Evolutionary conservation across 2,113 vertebrate species (phyloP).

Genomic region (Potamarius usumacintae): DNA sequence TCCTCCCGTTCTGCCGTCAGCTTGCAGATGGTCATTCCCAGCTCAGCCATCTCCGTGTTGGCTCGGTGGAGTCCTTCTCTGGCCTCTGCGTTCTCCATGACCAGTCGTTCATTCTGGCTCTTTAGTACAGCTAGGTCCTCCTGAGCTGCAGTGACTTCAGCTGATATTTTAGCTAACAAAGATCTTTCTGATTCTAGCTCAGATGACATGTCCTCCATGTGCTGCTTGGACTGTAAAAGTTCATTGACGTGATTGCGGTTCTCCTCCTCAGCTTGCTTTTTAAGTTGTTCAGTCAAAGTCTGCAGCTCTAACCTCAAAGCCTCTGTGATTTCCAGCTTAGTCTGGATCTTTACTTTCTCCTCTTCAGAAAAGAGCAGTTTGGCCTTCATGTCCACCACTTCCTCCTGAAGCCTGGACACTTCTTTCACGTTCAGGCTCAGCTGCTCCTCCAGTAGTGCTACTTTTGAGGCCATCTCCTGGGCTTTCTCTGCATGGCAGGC

Average conservation of each 20-base stretch:
- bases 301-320: constrained; percentile 75
- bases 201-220: constrained; percentile 64
- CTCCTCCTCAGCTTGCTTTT: constrained; percentile 78
- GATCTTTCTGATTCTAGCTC: constrained; percentile 62
- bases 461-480: constrained; percentile 65
- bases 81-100: constrained; percentile 76
- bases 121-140: constrained; percentile 75
- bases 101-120: constrained; percentile 67
- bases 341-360: constrained; percentile 73
- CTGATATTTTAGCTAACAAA: background rate
- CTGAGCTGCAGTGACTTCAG: constrained; percentile 60
- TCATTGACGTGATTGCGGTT: constrained; percentile 81
- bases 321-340: constrained; percentile 72
- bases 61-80: constrained; percentile 82
- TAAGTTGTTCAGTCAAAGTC: constrained; percentile 78
- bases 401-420: constrained; percentile 74
- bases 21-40: constrained; percentile 84
- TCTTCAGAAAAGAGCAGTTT: constrained; percentile 70
- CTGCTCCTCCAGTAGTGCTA: constrained; percentile 76
- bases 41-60: constrained; percentile 87
- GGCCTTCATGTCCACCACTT: constrained; percentile 73
- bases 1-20: constrained; percentile 79
- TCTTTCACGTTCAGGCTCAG: constrained; percentile 75
- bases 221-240: constrained; percentile 76
- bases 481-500: constrained; percentile 62